Conservation (phyloP, 2,113 vertebrate species). For the Panthera tigris region DNA sequence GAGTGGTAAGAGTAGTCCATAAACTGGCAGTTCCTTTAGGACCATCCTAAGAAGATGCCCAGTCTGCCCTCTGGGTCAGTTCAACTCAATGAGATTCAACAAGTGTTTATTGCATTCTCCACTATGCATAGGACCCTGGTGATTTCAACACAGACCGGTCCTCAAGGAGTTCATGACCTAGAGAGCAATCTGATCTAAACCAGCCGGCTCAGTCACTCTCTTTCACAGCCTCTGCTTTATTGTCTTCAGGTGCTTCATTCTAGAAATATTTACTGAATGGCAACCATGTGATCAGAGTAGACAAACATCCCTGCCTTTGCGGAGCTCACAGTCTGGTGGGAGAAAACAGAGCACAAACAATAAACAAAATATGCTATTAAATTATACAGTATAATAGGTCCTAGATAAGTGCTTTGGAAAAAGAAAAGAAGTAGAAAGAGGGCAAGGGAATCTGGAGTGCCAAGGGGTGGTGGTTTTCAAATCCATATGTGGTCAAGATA, state of each 20-base stretch:
- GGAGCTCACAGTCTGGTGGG: not conserved
- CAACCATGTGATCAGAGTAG: not conserved
- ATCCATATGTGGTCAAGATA: not conserved
- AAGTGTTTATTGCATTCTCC: not conserved
- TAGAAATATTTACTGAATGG: not conserved
- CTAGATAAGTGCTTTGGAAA: not conserved
- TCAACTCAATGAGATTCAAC: not conserved
- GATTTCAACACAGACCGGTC: not conserved
- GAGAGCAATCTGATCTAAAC: not conserved
- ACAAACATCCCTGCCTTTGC: not conserved
- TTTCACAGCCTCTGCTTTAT: not conserved
- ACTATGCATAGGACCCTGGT: not conserved
- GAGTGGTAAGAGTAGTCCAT: not conserved
- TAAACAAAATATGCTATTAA: not conserved
- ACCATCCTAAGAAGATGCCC: not conserved
- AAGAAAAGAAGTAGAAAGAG: not conserved
- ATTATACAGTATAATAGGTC: not conserved
- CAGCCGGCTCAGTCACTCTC: not conserved
- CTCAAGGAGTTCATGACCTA: not conserved
- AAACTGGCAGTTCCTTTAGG: not conserved
- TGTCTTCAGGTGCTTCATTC: not conserved
- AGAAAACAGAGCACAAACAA: not conserved
- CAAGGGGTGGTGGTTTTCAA: not conserved
- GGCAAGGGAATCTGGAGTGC: not conserved
- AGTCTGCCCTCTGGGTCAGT: not conserved